Evolutionary conservation across 2,797 vertebrate genomes (phyloP), one percentile per base, ranked within the genome.

Genomic region (Setipinna tenuifilis): DNA sequence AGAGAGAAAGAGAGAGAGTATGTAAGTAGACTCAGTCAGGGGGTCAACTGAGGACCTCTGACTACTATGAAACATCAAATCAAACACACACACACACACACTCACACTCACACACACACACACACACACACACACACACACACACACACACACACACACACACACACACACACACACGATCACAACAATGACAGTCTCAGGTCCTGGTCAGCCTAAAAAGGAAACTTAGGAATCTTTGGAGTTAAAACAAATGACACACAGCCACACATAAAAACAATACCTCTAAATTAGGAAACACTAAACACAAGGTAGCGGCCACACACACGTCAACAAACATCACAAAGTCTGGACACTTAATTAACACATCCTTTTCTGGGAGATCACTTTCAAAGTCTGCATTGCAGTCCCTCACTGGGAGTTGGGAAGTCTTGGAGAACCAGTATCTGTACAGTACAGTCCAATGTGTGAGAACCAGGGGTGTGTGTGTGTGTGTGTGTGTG

Each of bases 401-500:
- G 12, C 0, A 31, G 50, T 16, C 50, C 50, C 61, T 11, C 61
- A 65, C 61, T 25, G 65, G n/a, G n/a, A 31, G 16, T 31, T 31
- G 17, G 65, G 65, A 65, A 3, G 62, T 25, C 62, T 65, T 23
- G 23, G 59, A 28, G 61, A 23, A 65, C 61, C 12, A 11, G 23
- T 31, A 25, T 7, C 14, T 71, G 28, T 71, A 28, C 25, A 35
- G 5, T 71, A 3, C 28, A 25, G 61, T 25, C 23, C 28, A 71
- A 28, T 17, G 28, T 31, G 28, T 31, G 14, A 6, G 3, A 3
- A 59, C 0, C 12, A 16, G 54, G 80, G 78, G 91, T 91, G 90
- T 90, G 87, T 91, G 91, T 83, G 0, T 86, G 21, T 0, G 89
- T 85, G 0, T 11, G 28, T 81, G 25, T 44, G 35, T 19, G 46